These are phyloP conservation scores for Hydrolagus colliei DNA, from an alignment of 2,797 vertebrate genomes.

Conservation along the genomic window DNA sequence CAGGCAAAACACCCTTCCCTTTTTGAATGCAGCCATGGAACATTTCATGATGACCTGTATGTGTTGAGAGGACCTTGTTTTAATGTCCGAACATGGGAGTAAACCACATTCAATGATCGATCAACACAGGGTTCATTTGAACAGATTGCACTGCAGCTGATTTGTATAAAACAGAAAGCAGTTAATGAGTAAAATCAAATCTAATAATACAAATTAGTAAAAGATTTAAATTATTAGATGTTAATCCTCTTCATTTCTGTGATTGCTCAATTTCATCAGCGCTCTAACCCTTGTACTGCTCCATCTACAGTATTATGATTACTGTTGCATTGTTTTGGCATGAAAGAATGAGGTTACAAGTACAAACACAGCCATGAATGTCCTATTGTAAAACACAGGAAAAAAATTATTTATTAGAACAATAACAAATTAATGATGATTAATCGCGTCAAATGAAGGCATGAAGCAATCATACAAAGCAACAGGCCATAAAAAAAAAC, in stretches of 20 bases:
- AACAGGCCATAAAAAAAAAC: not conserved
- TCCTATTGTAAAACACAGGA: not conserved
- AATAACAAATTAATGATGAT: not conserved
- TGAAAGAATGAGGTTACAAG: not conserved
- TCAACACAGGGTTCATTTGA: not conserved
- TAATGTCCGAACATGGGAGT: too few relatives aligned
- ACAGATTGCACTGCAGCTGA: not conserved
- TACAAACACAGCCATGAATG: not conserved
- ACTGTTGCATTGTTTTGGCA: not conserved
- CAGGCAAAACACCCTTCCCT: not conserved
- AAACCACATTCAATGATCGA: not conserved
- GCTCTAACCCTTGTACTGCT: not conserved
- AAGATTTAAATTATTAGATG: too few relatives aligned
- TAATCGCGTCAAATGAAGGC: not conserved
- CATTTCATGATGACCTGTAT: not conserved
- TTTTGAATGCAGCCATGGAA: not conserved
- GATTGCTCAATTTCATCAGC: not conserved
- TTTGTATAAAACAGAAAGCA: not conserved
- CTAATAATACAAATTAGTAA: not conserved
- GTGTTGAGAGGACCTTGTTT: not conserved
- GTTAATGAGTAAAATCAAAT: not conserved
- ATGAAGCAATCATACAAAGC: not conserved
- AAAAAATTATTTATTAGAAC: not conserved
- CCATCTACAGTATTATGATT: not conserved
- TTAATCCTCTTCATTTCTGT: not conserved